Evolutionary conservation across 2,888 invertebrate genomes (phyloP).

Genomic region (Dascillus cervinus): DNA sequence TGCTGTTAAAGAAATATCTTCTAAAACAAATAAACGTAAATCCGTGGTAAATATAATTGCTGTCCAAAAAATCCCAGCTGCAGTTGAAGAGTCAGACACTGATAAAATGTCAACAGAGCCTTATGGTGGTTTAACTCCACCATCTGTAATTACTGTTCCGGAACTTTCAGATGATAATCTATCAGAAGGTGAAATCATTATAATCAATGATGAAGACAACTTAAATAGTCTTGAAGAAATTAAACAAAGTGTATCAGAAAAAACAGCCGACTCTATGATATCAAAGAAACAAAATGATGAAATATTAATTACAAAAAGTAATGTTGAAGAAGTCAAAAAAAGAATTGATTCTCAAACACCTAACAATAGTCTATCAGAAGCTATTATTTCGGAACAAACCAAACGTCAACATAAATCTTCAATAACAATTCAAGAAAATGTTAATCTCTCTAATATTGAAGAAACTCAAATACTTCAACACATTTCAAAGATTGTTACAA

Average conservation of each 20-base stretch:
- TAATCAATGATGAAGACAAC: slow-evolving; percentile 16
- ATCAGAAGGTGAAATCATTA: slow-evolving; percentile 4
- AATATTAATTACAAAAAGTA: no score
- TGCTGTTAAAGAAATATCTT: slow-evolving; percentile 1
- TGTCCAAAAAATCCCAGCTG: slow-evolving; percentile 1
- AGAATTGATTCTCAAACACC: slow-evolving; percentile 4
- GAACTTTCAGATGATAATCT: slow-evolving; percentile 4
- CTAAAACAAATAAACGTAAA: slow-evolving; percentile 1
- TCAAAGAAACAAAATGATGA: slow-evolving; percentile 4
- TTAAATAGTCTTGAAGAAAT: slow-evolving; percentile 13
- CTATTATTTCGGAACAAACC: slow-evolving; percentile 1
- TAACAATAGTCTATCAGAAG: slow-evolving; percentile 10
- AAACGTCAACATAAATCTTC: slow-evolving; percentile 21
- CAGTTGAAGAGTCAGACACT: slow-evolving; percentile 10
- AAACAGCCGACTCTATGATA: background rate
- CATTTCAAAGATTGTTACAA: slow-evolving; percentile 28
- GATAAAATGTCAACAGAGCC: slow-evolving; percentile 17
- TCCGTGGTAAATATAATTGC: background rate
- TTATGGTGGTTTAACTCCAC: slow-evolving; percentile 15
- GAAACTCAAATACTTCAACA: slow-evolving; percentile 25
- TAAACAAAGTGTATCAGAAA: slow-evolving; percentile 2
- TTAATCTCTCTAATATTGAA: slow-evolving; percentile 26
- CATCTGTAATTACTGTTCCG: slow-evolving; percentile 11
- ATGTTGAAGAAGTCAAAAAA: slow-evolving; percentile 4
- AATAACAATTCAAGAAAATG: slow-evolving; percentile 32